phyloP scores from a whole-genome alignment of 2,888 invertebrate genomes.

The Pollenia griseotomentosa region DNA sequence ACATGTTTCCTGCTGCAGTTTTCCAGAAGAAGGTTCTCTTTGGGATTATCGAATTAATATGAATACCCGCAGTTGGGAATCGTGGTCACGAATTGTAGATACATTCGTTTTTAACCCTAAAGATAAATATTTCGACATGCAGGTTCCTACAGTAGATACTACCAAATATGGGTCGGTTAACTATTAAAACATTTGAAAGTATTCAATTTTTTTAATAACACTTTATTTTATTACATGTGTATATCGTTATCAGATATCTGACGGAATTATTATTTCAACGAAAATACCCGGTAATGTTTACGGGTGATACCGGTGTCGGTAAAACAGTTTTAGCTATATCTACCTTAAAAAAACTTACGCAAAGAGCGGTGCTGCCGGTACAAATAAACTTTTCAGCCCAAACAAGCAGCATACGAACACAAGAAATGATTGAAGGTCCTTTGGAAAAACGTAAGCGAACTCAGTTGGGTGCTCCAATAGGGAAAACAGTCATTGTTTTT shows the following conservation, averaged over 20 bases:
- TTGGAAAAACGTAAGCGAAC: slow-evolving; percentile 92
- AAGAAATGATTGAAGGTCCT: slow-evolving; percentile 92
- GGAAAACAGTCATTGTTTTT: slow-evolving; percentile 93
- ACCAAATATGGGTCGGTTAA: slow-evolving; percentile 90
- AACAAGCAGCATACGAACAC: slow-evolving; percentile 92
- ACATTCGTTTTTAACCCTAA: slow-evolving; percentile 88
- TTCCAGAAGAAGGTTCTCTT: slow-evolving; percentile 88
- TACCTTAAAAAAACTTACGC: slow-evolving; percentile 87
- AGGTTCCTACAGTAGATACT: slow-evolving; percentile 96
- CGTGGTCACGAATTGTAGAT: slow-evolving; percentile 92
- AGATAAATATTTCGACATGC: slow-evolving; percentile 93
- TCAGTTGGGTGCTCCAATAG: slow-evolving; percentile 92
- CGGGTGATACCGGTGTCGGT: slow-evolving; percentile 96
- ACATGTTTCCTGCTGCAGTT: slow-evolving; percentile 83
- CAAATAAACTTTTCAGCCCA: slow-evolving; percentile 96
- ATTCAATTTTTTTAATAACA: not conserved
- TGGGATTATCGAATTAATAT: slow-evolving; percentile 92
- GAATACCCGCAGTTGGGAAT: slow-evolving; percentile 88
- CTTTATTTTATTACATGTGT: not conserved
- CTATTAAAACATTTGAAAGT: not conserved
- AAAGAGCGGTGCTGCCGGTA: slow-evolving; percentile 89
- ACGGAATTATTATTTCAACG: slow-evolving; percentile 88
- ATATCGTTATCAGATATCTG: slow-evolving; percentile 77
- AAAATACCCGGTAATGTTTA: slow-evolving; percentile 92
- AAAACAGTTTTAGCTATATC: slow-evolving; percentile 94